Evolutionary conservation across 2,888 invertebrate species (phyloP).

Genomic region (Tetragonisca angustula): DNA sequence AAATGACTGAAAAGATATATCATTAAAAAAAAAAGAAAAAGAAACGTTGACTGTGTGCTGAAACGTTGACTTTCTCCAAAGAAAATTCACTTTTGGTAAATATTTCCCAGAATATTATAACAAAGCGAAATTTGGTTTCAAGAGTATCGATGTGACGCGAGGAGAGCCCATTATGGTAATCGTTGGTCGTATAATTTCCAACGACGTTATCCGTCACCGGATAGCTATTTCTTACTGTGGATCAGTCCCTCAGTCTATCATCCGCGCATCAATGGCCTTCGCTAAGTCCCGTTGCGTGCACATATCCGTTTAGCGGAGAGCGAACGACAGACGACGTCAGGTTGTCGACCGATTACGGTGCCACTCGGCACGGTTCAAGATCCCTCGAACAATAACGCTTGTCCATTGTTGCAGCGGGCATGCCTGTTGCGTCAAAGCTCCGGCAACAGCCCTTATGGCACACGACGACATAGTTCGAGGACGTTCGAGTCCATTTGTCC

Average conservation of each 20-base stretch:
- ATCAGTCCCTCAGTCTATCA: neutral
- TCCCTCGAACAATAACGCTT: slow-evolving; percentile 61
- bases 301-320: slow-evolving; percentile 4
- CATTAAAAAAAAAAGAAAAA: too few relatives aligned
- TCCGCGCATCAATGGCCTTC: neutral
- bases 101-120: too few relatives aligned
- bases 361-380: slow-evolving; percentile 58
- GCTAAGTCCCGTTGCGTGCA: slow-evolving; percentile 6
- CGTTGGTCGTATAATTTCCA: neutral
- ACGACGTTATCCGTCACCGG: too few relatives aligned
- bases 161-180: neutral
- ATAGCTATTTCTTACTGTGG: neutral
- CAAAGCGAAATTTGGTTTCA: neutral
- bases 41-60: too few relatives aligned
- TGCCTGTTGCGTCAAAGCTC: slow-evolving; percentile 67
- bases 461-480: slow-evolving; percentile 40
- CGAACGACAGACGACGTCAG: slow-evolving; percentile 7
- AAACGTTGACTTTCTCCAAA: too few relatives aligned
- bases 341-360: slow-evolving; percentile 47
- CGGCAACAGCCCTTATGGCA: slow-evolving; percentile 46
- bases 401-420: slow-evolving; percentile 56
- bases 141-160: neutral
- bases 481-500: slow-evolving; percentile 56
- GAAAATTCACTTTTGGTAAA: too few relatives aligned
- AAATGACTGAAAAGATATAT: too few relatives aligned